A percentile compares a stretch with the other conserved stretches of the same genome.
Conservation (phyloP, 2,888 invertebrate species). For the Gasteruption jaculator region DNA sequence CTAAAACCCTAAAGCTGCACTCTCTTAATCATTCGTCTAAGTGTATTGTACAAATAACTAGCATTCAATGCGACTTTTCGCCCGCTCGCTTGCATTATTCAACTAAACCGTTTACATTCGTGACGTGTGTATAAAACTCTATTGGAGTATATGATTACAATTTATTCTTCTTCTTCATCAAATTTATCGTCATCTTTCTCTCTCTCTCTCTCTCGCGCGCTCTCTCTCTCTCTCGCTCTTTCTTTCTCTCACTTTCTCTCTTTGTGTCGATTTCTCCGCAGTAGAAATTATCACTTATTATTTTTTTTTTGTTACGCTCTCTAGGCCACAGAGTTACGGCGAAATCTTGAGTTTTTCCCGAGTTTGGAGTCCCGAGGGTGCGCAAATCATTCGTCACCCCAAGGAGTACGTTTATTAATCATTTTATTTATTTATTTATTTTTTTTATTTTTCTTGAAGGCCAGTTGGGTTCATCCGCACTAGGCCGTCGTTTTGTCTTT, state of each 20-base stretch:
- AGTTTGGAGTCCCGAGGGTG: too few relatives aligned
- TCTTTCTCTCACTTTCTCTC: constrained; percentile 31
- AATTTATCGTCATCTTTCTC: too few relatives aligned
- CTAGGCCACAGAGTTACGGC: constrained; percentile 51
- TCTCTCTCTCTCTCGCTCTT: too few relatives aligned
- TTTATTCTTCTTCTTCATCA: constrained; percentile 29
- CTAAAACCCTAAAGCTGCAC: constrained; percentile 51
- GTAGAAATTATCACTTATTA: constrained; percentile 50
- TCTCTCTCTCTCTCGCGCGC: constrained; percentile 29
- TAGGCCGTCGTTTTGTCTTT: constrained; percentile 49
- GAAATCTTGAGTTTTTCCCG: too few relatives aligned
- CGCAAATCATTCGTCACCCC: too few relatives aligned
- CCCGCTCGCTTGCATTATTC: constrained; percentile 42
- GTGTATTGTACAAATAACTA: constrained; percentile 52
- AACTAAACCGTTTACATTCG: constrained; percentile 50
- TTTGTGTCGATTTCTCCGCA: constrained; percentile 31
- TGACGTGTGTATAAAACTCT: constrained; percentile 53
- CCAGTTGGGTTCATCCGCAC: constrained; percentile 51
- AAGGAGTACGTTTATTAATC: constrained; percentile 19
- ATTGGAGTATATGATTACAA: constrained; percentile 51
- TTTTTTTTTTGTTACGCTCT: too few relatives aligned
- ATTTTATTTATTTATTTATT: constrained; percentile 8
- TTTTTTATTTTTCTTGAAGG: constrained; percentile 30
- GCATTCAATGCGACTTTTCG: constrained; percentile 45
- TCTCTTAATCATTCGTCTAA: constrained; percentile 50